phyloP scores from a whole-genome alignment of 2,888 invertebrate genomes.

The Papilio gigon region DNA sequence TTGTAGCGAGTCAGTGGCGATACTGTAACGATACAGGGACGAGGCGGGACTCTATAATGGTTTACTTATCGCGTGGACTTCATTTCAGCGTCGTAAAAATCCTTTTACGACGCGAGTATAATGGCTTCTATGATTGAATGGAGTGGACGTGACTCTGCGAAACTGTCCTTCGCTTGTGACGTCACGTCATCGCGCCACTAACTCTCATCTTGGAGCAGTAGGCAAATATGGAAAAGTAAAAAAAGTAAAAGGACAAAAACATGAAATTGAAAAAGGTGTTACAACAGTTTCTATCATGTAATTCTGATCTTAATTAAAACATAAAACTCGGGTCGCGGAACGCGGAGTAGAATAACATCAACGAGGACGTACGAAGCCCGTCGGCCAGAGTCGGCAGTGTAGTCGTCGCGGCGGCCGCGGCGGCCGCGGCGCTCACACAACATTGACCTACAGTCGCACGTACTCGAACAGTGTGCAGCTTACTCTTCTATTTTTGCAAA shows the following conservation, averaged over 20 bases:
- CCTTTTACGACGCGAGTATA: slow-evolving; percentile 31
- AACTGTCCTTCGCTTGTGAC: slow-evolving; percentile 24
- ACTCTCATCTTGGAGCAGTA: no score
- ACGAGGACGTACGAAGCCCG: not conserved
- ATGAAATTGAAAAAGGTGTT: not conserved
- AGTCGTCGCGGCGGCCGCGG: not conserved
- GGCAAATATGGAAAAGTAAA: slow-evolving; percentile 1
- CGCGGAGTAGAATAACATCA: not conserved
- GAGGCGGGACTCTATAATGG: slow-evolving; percentile 35
- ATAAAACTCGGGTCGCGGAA: no score
- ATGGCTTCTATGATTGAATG: slow-evolving; percentile 38
- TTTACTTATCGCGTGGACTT: slow-evolving; percentile 36
- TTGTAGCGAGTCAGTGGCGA: slow-evolving; percentile 22
- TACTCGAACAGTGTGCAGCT: not conserved
- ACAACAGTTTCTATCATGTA: no score
- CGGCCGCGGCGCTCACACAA: not conserved
- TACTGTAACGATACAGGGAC: slow-evolving; percentile 13
- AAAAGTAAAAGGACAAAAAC: not conserved
- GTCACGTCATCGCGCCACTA: slow-evolving; percentile 1
- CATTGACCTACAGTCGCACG: not conserved
- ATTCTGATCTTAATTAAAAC: no score
- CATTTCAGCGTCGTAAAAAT: slow-evolving; percentile 36
- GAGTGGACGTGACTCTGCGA: slow-evolving; percentile 34
- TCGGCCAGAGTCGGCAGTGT: not conserved
- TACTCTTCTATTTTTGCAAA: not conserved